Conservation (phyloP, 2,113 vertebrate species). For the Acinonyx jubatus region DNA sequence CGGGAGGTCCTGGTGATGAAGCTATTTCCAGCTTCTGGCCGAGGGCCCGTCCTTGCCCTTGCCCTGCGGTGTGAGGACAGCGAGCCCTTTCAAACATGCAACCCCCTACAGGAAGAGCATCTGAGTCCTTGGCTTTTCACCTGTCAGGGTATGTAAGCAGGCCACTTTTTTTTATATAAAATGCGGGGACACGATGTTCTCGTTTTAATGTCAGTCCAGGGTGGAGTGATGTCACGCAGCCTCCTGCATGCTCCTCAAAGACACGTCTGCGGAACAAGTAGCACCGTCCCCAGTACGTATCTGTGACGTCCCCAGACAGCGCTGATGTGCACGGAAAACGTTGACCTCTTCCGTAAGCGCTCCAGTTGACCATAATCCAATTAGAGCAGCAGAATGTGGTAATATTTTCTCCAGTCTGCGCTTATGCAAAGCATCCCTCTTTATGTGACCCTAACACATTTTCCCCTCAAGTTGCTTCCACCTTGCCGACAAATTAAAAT, state of each 20-base stretch:
- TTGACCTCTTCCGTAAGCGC: neutral
- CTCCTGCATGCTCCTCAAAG: neutral
- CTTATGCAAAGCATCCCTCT: neutral
- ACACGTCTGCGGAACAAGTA: neutral
- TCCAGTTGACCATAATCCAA: accelerated
- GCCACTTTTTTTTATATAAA: neutral
- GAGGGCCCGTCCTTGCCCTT: neutral
- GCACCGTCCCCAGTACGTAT: accelerated
- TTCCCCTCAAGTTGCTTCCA: neutral
- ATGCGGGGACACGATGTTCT: accelerated
- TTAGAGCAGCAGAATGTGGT: neutral
- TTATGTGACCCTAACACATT: neutral
- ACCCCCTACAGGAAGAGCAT: no score
- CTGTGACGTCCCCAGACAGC: neutral
- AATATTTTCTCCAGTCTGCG: accelerated
- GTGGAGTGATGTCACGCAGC: accelerated
- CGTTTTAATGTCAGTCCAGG: accelerated
- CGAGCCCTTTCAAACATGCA: neutral
- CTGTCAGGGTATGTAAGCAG: no score
- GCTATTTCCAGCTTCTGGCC: neutral
- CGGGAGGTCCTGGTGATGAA: accelerated
- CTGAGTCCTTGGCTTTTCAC: neutral
- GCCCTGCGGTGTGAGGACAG: neutral
- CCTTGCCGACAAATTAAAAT: neutral
- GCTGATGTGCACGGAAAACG: accelerated